Base-by-base conservation (phyloP, 2,888 invertebrate species). In the Parnassius smintheus region DNA sequence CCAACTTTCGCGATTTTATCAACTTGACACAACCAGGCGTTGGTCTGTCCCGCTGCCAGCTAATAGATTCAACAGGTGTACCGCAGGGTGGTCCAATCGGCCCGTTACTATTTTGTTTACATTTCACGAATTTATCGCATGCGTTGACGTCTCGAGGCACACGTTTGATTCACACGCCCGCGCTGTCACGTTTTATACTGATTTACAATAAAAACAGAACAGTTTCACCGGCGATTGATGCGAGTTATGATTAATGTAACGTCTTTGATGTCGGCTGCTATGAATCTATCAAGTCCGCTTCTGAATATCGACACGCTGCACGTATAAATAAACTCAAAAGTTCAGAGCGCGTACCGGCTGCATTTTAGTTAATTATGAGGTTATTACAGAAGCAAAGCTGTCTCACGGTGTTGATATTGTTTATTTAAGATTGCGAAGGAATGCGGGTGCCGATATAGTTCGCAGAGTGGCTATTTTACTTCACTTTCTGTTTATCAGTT, bases 141-240 rank as follows among this genome's bases (percentile, higher is more conserved):
- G 81, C 82, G 87, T 80, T 82, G 87, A 88, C 88, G 87, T 89
- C 87, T 85, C 78, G 82, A 87, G 85, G 87, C 86, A 84, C 78
- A 75, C 80, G 80, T 83, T 86, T 90, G 91, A 91, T 90, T 89
- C 87, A 89, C 88, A 79, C 81, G 84, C 87, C 83, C 81, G 82
- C 84, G 80, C 84, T 87, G 88, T 89, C 88, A 83, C 89, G 86
- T 89, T 91, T 90, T 90, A 91, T 90, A 88, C 90, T 88, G 89
- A 90, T 91, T 89, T 88, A 91, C 90, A 91, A 91, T 90, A 91
- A 91, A 91, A 91, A 88, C 87, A 87, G 83, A 84, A 85, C 81
- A 81, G 86, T 85, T 84, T 81, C 84, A 85, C 83, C 83, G 85
- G 87, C 89, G 89, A 91, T 91, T 89, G 90, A 90, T 91, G 90